These are phyloP conservation scores for Myotis lucifugus DNA, from an alignment of 2,113 vertebrate genomes.

Conservation along the genomic window DNA sequence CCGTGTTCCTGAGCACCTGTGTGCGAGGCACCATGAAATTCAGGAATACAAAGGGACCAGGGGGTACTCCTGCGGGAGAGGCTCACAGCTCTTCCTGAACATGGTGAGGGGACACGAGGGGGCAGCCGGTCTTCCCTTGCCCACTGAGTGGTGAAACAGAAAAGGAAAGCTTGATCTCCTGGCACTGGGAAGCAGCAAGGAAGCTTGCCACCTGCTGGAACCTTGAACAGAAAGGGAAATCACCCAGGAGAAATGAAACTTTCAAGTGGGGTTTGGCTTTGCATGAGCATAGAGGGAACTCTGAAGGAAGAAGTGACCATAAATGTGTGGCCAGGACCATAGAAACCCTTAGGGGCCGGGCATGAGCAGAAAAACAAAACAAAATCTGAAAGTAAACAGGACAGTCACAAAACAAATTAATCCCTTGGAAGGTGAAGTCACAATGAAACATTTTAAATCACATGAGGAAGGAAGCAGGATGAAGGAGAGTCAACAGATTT, in stretches of 20 bases:
- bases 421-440: background rate
- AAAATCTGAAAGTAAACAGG: background rate
- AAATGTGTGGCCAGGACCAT: background rate
- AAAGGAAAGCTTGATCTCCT: no score
- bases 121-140: fast-evolving
- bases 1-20: fast-evolving
- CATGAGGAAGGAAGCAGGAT: fast-evolving
- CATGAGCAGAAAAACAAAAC: background rate
- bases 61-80: fast-evolving
- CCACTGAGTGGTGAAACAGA: fast-evolving
- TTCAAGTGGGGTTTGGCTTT: background rate
- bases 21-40: fast-evolving
- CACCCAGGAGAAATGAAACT: background rate
- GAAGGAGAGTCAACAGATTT: background rate
- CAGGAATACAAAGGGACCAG: fast-evolving
- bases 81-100: fast-evolving
- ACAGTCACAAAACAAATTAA: no score
- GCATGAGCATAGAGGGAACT: background rate
- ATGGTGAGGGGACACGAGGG: fast-evolving
- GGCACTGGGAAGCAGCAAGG: background rate
- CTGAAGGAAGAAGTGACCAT: background rate
- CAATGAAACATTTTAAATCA: background rate
- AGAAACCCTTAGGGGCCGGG: fast-evolving
- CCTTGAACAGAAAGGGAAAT: background rate
- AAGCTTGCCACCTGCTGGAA: background rate